A percentile compares a stretch with the other conserved stretches of the same genome.
These are phyloP conservation scores for Cinclus cinclus DNA, from an alignment of 2,113 vertebrate genomes.

Conservation along the genomic window DNA sequence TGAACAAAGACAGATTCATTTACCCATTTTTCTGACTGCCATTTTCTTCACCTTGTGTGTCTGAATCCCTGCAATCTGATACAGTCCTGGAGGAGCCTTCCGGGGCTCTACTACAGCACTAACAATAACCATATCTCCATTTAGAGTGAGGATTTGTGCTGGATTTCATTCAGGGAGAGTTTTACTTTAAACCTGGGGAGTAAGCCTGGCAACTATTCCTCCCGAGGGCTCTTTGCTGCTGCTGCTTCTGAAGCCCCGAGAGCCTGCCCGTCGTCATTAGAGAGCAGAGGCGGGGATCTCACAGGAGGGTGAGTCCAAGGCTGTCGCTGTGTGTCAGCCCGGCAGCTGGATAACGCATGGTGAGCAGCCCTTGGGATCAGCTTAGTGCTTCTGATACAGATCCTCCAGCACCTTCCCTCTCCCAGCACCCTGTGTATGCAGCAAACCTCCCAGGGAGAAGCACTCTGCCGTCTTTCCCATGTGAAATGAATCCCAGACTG, in stretches of 20 bases:
- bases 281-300: background rate
- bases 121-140: background rate
- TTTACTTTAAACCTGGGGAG: background rate
- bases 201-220: background rate
- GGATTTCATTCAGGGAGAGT: background rate
- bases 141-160: background rate
- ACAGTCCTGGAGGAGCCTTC: background rate
- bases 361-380: background rate
- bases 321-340: background rate
- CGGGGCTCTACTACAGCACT: background rate
- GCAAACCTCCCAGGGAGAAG: background rate
- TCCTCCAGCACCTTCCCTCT: background rate
- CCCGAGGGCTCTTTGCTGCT: background rate
- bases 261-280: background rate
- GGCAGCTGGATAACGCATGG: background rate
- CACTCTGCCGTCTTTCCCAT: background rate
- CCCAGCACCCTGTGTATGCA: background rate
- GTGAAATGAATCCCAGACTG: background rate
- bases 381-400: background rate
- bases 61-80: background rate
- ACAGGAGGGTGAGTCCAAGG: background rate
- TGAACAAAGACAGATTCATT: constrained; percentile 25
- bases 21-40: background rate
- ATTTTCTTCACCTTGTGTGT: background rate
- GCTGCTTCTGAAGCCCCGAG: background rate